Conservation (phyloP, 2,888 invertebrate genomes). For the Callinectes sapidus region DNA sequence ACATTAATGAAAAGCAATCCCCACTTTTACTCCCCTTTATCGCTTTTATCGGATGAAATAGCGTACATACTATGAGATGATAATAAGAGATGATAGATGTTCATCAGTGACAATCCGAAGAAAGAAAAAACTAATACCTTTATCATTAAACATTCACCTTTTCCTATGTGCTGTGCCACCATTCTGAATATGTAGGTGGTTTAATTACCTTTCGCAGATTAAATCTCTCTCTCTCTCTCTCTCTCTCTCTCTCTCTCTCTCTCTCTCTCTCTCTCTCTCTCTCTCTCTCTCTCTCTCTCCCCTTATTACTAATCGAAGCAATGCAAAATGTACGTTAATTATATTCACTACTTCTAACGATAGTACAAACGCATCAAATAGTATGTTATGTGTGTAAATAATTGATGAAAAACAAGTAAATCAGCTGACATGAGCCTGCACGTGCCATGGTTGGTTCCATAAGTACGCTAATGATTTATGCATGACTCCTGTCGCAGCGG, state of each 20-base stretch:
- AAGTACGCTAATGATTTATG: background rate
- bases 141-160: too few species aligned
- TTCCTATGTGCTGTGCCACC: too few species aligned
- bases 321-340: too few species aligned
- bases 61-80: too few species aligned
- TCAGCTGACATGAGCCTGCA: background rate
- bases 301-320: background rate
- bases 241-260: background rate
- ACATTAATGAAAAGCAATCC: too few species aligned
- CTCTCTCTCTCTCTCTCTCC: background rate
- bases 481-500: background rate
- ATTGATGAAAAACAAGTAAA: background rate
- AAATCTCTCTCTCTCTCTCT: background rate
- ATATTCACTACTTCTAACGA: background rate
- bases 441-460: background rate
- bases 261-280: background rate
- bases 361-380: background rate
- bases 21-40: too few species aligned
- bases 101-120: too few species aligned
- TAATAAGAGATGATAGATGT: too few species aligned
- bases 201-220: too few species aligned
- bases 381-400: background rate
- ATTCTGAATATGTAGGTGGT: too few species aligned
- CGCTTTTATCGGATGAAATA: too few species aligned
- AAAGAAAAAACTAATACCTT: too few species aligned